Conservation (phyloP, 2,888 invertebrate species). For the Melanophora roralis region DNA sequence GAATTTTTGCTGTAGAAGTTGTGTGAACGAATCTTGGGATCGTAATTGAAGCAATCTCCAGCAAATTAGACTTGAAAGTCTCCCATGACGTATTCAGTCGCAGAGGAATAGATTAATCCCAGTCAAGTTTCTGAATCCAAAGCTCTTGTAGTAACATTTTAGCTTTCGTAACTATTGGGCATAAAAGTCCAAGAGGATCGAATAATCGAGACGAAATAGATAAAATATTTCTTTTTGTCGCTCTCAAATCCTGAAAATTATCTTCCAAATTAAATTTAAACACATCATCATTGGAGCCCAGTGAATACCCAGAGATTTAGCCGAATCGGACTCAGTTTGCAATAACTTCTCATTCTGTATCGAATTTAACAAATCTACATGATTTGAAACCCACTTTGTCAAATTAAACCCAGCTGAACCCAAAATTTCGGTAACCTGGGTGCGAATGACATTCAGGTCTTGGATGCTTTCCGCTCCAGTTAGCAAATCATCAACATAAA, state of each 20-base stretch:
- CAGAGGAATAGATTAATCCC: slow-evolving; percentile 33
- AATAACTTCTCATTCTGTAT: slow-evolving; percentile 13
- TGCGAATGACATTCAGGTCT: background rate
- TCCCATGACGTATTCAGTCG: too few relatives aligned
- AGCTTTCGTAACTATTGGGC: slow-evolving; percentile 24
- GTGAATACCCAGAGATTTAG: slow-evolving; percentile 39
- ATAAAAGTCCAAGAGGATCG: slow-evolving; percentile 26
- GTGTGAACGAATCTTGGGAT: too few relatives aligned
- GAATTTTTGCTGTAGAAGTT: too few relatives aligned
- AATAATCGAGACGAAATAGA: slow-evolving; percentile 21
- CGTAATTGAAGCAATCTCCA: background rate
- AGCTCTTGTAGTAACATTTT: too few relatives aligned
- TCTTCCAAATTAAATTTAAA: slow-evolving; percentile 46
- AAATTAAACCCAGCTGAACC: too few relatives aligned
- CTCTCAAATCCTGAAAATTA: slow-evolving; percentile 30
- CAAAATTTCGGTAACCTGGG: background rate
- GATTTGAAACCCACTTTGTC: slow-evolving; percentile 48
- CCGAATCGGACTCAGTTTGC: slow-evolving; percentile 35
- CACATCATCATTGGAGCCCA: slow-evolving; percentile 29
- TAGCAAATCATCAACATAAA: slow-evolving; percentile 19
- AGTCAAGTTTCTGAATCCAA: slow-evolving; percentile 27
- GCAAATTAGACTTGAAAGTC: background rate
- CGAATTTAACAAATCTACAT: background rate
- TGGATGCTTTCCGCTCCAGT: slow-evolving; percentile 3
- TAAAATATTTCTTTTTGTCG: slow-evolving; percentile 40